Evolutionary conservation across 2,888 invertebrate species (phyloP), one percentile per base, ranked within the genome.

Genomic region (Hoplodrina ambigua): DNA sequence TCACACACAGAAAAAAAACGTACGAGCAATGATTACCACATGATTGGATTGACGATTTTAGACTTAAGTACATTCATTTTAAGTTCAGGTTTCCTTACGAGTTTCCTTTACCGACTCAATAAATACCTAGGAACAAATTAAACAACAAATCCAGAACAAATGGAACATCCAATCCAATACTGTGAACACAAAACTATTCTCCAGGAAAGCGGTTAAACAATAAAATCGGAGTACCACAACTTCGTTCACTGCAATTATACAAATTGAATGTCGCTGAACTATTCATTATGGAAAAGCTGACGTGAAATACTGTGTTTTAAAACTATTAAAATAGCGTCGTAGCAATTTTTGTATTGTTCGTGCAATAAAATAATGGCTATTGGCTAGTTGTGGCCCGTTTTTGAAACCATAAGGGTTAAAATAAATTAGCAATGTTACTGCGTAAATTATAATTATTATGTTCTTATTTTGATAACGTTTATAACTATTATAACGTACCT

Each of bases 211-310:
- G 49, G 68, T 72, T 69, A 59, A 81, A 84, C 85, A 88, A 84
- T 86, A 84, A 88, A 88, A 89, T 83, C 87, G 78, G 72, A 60
- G 76, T 57, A 69, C 83, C 83, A 69, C 85, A 84, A 87, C 82
- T 87, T 81, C 68, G 74, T 80, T 76, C 72, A 72, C 72, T 82
- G 85, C 87, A 89, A 90, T 90, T 90, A 90, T 87, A 88, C 86
- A 89, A 90, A 90, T 90, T 89, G 87, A 88, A 89, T 86, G 87
- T 84, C 70, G 69, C 82, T 77, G 76, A 73, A 75, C 82, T 81
- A 85, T 87, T 86, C 81, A 87, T 88, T 87, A 85, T 66, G 70
- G 72, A 72, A 63, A 73, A 57, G 61, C 55, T 62, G 67, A 66
- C 65, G 55, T 62, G 57, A 72, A 80, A 63, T 37, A 68, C 59